A percentile compares a stretch with the other conserved stretches of the same genome.
These are phyloP conservation scores for Globia sparganii DNA, from an alignment of 2,888 invertebrate species.

Conservation along the genomic window DNA sequence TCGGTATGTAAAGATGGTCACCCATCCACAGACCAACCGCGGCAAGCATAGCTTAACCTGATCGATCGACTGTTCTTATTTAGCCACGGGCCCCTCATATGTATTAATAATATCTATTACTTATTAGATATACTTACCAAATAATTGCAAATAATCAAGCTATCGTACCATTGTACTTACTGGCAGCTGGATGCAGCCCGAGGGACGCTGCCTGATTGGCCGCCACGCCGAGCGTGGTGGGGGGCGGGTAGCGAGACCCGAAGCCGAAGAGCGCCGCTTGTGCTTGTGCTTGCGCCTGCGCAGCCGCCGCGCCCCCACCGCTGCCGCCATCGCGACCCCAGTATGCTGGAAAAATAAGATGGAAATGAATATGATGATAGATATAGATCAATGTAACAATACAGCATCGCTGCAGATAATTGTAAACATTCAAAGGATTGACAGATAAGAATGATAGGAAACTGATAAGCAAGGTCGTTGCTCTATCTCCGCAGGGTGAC, in stretches of 20 bases:
- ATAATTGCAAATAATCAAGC: conserved; percentile 23
- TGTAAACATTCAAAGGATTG: neutral
- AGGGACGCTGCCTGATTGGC: conserved; percentile 96
- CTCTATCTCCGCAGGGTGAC: neutral
- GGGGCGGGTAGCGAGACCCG: conserved; percentile 89
- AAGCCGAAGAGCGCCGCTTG: conserved; percentile 88
- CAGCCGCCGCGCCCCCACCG: conserved; percentile 83
- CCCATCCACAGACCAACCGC: too few relatives aligned
- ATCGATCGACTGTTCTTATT: too few relatives aligned
- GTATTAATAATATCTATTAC: too few relatives aligned
- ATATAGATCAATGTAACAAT: neutral
- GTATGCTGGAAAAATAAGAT: conserved; percentile 91
- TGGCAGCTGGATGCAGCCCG: conserved; percentile 94
- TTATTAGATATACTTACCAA: conserved; percentile 1
- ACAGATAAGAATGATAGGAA: neutral
- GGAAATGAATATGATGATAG: neutral
- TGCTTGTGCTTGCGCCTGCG: conserved; percentile 88
- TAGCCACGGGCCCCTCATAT: too few relatives aligned
- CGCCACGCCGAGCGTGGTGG: conserved; percentile 95
- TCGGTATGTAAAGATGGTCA: too few relatives aligned
- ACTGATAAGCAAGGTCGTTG: neutral
- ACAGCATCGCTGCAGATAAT: neutral
- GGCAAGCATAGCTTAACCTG: too few relatives aligned
- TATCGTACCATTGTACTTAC: conserved; percentile 85
- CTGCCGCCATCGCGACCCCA: conserved; percentile 92